Conservation (phyloP, 2,888 invertebrate species). For the Cataglyphis rosenhaueri region DNA sequence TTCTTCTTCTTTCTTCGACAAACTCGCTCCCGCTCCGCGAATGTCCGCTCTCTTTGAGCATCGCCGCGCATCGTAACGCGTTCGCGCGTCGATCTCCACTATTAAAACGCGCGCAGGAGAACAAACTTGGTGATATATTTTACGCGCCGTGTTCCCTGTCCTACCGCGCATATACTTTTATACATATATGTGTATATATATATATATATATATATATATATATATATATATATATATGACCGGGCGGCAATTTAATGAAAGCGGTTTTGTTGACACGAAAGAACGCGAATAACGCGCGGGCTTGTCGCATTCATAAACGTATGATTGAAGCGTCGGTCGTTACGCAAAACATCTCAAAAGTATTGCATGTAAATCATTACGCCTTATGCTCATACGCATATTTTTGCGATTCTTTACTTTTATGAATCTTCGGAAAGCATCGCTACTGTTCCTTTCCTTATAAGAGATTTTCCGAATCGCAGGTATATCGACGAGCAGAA, state of each 20-base stretch:
- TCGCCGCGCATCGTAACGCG: conserved; percentile 55
- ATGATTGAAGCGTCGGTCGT: conserved; percentile 12
- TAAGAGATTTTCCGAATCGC: neutral
- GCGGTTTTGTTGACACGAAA: conserved; percentile 15
- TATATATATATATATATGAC: neutral
- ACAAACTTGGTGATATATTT: conserved; percentile 65
- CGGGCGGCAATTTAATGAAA: conserved; percentile 38
- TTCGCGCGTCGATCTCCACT: conserved; percentile 53
- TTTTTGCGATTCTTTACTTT: neutral
- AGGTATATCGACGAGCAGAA: neutral
- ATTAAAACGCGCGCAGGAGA: conserved; percentile 63
- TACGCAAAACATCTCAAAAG: neutral
- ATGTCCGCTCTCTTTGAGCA: conserved; percentile 56
- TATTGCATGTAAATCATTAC: neutral
- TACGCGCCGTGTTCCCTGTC: conserved; percentile 47
- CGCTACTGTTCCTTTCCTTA: neutral
- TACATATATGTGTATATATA: neutral
- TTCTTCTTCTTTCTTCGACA: conserved; percentile 29
- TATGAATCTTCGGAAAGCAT: neutral
- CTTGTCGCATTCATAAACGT: conserved; percentile 19
- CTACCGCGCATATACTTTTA: neutral
- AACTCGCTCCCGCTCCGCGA: conserved; percentile 40
- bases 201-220: conserved; percentile 8
- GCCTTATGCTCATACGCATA: neutral
- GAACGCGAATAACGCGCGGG: conserved; percentile 17